Evolutionary conservation across 2,888 invertebrate species (phyloP).

Genomic region (Arctia plantaginis): DNA sequence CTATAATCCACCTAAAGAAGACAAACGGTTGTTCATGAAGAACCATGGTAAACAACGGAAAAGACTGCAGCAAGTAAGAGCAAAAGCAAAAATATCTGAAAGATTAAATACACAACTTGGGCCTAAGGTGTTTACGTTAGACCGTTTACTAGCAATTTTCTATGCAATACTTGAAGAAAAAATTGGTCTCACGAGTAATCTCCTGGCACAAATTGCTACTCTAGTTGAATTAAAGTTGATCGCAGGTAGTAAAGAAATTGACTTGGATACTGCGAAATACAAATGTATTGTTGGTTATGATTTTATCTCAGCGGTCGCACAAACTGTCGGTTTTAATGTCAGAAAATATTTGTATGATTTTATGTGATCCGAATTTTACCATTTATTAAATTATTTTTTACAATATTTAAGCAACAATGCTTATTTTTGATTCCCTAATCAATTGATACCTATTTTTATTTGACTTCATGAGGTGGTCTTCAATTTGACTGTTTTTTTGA

Average conservation of each 20-base stretch:
- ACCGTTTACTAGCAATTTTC: slow-evolving; percentile 94
- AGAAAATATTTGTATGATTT: slow-evolving; percentile 92
- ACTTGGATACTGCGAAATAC: slow-evolving; percentile 93
- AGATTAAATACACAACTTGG: slow-evolving; percentile 90
- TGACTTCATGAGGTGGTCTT: too few species aligned
- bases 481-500: too few species aligned
- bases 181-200: slow-evolving; percentile 93
- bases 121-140: slow-evolving; percentile 93
- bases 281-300: slow-evolving; percentile 95
- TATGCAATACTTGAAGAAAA: slow-evolving; percentile 95
- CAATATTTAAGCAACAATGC: background rate
- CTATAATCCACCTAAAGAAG: slow-evolving; percentile 95
- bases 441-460: too few species aligned
- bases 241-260: slow-evolving; percentile 90
- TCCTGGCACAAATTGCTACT: slow-evolving; percentile 95
- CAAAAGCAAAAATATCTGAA: slow-evolving; percentile 85
- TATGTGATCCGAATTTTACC: slow-evolving; percentile 58
- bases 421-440: background rate
- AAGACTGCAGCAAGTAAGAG: slow-evolving; percentile 86
- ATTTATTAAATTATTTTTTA: slow-evolving; percentile 20
- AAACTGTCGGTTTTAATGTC: slow-evolving; percentile 91
- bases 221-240: slow-evolving; percentile 94
- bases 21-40: slow-evolving; percentile 95
- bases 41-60: slow-evolving; percentile 91
- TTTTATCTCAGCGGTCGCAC: slow-evolving; percentile 92